Conservation (phyloP, 2,797 vertebrate species). For the Phoxinus dragarum region DNA sequence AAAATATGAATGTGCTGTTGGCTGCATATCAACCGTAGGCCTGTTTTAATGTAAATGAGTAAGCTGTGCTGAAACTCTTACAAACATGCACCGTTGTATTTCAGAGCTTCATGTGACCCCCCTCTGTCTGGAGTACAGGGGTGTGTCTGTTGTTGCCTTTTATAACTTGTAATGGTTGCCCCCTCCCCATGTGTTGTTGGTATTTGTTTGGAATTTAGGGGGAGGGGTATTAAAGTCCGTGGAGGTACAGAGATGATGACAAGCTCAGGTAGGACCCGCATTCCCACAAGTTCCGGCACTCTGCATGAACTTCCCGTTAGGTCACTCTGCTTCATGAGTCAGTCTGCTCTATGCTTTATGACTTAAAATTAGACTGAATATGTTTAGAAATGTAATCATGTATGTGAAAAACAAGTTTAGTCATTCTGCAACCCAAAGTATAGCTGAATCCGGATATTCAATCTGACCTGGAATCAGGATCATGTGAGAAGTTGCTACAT, state of each 20-base stretch:
- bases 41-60: neutral
- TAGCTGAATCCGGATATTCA: neutral
- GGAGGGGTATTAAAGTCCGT: slow-evolving; percentile 32
- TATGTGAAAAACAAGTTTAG: neutral
- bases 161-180: slow-evolving; percentile 49
- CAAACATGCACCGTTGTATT: slow-evolving; percentile 32
- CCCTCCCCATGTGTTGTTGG: slow-evolving; percentile 46
- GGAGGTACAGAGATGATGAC: slow-evolving; percentile 15
- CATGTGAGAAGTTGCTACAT: neutral
- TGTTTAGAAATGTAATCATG: neutral
- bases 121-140: slow-evolving; percentile 37
- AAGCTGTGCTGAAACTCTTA: neutral
- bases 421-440: neutral
- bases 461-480: neutral
- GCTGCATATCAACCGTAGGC: neutral
- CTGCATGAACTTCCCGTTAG: neutral
- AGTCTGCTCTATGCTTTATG: neutral
- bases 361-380: neutral
- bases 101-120: slow-evolving; percentile 22
- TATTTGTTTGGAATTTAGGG: slow-evolving; percentile 53
- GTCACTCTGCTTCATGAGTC: neutral
- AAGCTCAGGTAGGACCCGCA: slow-evolving; percentile 44
- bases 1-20: neutral
- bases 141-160: slow-evolving; percentile 55
- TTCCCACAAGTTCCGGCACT: slow-evolving; percentile 4